Conservation (phyloP, 2,888 invertebrate genomes). For the Dolomedes plantarius region DNA sequence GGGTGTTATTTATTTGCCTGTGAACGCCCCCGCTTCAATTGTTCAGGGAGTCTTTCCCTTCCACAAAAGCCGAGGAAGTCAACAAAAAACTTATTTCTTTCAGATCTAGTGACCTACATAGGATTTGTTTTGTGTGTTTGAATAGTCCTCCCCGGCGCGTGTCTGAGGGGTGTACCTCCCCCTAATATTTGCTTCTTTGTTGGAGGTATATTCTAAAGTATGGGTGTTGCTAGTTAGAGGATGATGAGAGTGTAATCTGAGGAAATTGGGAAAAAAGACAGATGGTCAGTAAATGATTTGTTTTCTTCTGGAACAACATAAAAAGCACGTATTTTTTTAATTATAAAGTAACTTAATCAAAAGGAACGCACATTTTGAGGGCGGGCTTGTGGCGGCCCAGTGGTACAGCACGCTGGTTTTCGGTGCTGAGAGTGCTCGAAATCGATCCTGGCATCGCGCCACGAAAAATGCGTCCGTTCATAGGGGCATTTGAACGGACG, state of each 20-base stretch:
- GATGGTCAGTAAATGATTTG: conserved; percentile 3
- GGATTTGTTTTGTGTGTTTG: conserved; percentile 37
- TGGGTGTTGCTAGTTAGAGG: conserved; percentile 5
- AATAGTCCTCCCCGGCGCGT: conserved; percentile 31
- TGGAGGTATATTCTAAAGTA: background rate
- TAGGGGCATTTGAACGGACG: too few species aligned
- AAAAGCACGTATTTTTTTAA: too few species aligned
- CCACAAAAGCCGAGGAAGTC: conserved; percentile 26
- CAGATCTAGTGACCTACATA: conserved; percentile 62
- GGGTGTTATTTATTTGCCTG: conserved; percentile 41
- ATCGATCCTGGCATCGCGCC: too few species aligned
- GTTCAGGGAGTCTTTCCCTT: background rate
- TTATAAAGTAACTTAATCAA: too few species aligned
- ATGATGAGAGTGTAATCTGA: background rate
- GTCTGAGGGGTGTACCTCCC: conserved; percentile 15
- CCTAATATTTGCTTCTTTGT: background rate
- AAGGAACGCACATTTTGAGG: too few species aligned
- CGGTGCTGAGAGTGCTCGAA: too few species aligned
- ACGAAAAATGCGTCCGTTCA: too few species aligned
- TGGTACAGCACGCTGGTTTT: too few species aligned
- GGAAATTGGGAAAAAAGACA: background rate
- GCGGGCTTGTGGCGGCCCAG: too few species aligned
- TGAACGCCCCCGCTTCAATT: conserved; percentile 57
- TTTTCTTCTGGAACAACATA: too few species aligned
- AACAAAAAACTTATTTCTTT: conserved; percentile 43